phyloP scores from a whole-genome alignment of 1,140 invertebrate genomes.

The Phocides pigmalion region DNA sequence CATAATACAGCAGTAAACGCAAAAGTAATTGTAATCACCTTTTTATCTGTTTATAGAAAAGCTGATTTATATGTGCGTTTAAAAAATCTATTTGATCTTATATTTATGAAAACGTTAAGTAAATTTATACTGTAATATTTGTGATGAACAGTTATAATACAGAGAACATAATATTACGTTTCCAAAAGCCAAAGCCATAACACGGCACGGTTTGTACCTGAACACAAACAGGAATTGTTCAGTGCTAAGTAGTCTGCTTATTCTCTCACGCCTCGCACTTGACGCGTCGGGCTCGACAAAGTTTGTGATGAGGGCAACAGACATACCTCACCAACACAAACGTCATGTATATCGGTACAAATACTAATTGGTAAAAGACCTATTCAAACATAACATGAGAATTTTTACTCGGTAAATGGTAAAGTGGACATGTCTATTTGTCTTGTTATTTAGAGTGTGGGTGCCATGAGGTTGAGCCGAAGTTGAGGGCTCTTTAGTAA shows the following conservation, averaged over 20 bases:
- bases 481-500: slow-evolving; percentile 56
- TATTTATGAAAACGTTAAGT: too few relatives aligned
- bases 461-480: slow-evolving; percentile 63
- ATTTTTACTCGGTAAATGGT: slow-evolving; percentile 81
- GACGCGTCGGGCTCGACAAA: slow-evolving; percentile 60
- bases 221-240: slow-evolving; percentile 67
- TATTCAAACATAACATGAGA: slow-evolving; percentile 78
- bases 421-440: slow-evolving; percentile 81
- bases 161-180: slow-evolving; percentile 16
- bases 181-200: slow-evolving; percentile 19
- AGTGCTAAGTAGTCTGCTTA: slow-evolving; percentile 65
- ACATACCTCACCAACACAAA: slow-evolving; percentile 58
- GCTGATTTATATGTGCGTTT: too few relatives aligned
- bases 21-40: too few relatives aligned
- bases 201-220: slow-evolving; percentile 47
- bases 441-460: slow-evolving; percentile 79
- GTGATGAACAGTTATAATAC: background rate
- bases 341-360: slow-evolving; percentile 76
- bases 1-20: too few relatives aligned
- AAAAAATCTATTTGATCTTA: too few relatives aligned
- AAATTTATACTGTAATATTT: slow-evolving; percentile 2
- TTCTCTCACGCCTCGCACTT: slow-evolving; percentile 63
- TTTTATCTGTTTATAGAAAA: too few relatives aligned
- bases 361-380: slow-evolving; percentile 82
- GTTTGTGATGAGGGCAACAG: slow-evolving; percentile 60